These are phyloP conservation scores for Thymallus thymallus DNA, from an alignment of 2,113 vertebrate species.

Conservation along the genomic window DNA sequence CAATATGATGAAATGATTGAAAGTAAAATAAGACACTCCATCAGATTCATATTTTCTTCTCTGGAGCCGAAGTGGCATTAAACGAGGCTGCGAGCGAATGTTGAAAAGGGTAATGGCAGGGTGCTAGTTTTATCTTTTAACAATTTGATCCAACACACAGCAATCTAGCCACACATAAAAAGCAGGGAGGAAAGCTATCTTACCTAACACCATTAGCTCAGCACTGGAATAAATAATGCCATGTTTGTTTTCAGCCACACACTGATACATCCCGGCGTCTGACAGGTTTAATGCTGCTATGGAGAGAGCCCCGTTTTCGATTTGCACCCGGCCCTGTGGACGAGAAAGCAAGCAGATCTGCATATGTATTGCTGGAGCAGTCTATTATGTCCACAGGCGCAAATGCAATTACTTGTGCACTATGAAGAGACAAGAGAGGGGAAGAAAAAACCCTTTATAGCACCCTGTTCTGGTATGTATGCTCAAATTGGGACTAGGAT, in stretches of 20 bases:
- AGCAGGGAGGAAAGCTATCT: constrained; percentile 60
- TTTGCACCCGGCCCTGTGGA: constrained; percentile 85
- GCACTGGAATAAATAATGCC: constrained; percentile 87
- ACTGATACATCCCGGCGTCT: constrained; percentile 95
- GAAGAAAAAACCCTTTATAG: not conserved
- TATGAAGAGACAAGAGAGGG: constrained; percentile 22
- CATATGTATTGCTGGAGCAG: constrained; percentile 46
- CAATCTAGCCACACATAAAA: constrained; percentile 48
- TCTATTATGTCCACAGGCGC: constrained; percentile 58
- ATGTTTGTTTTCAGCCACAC: constrained; percentile 96
- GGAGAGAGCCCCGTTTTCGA: constrained; percentile 90
- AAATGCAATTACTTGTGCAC: constrained; percentile 60
- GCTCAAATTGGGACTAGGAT: constrained; percentile 18
- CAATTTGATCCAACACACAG: constrained; percentile 51
- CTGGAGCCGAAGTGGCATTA: constrained; percentile 48
- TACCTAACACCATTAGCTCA: constrained; percentile 91
- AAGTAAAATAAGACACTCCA: constrained; percentile 63
- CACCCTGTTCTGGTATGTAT: constrained; percentile 19
- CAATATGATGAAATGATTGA: constrained; percentile 60
- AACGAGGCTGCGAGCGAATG: constrained; percentile 51
- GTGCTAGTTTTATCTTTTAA: constrained; percentile 43
- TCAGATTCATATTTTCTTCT: constrained; percentile 55
- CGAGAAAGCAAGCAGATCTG: constrained; percentile 58
- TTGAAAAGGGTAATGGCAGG: constrained; percentile 36
- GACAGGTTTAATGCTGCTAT: constrained; percentile 85